Evolutionary conservation across 2,797 vertebrate genomes (phyloP), one percentile per base, ranked within the genome.

Genomic region (Amphiprion clarkii): DNA sequence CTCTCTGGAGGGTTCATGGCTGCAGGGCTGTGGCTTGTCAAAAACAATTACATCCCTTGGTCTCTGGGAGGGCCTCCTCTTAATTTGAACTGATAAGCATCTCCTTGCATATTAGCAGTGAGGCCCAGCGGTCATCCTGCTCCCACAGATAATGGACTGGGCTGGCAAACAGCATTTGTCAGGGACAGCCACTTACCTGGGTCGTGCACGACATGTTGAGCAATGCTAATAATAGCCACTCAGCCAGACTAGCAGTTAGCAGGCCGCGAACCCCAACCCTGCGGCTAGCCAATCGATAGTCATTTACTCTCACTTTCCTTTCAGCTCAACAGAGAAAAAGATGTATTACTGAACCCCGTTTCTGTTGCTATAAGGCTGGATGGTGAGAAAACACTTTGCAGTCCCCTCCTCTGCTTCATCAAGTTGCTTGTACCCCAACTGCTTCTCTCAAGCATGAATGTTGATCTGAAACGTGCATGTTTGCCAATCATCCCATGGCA

Each of bases 81-180:
- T 95, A 95, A 96, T 95, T 94, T 93, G 90, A 94, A 92, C 93
- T 93, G 94, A 96, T 95, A 95, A 95, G 94, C 94, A 95, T 95
- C 93, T 94, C 93, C 89, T 91, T 93, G 93, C 91, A 91, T 93
- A 93, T 95, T 95, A 95, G 93, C 91, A 81, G 89, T 40, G 88
- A 86, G 89, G 89, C 91, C 86, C 90, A 90, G 89, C 82, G 81
- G 92, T 92, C 90, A 87, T 87, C 82, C 86, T 72, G 84, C 86
- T 88, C 88, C 90, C 77, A 68, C 80, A 91, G 92, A 94, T 95
- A 94, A 95, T 91, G 84, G 90, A 92, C 89, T 90, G 80, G 86
- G 82, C 87, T 84, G 83, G 93, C 91, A 93, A 93, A 91, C 85
- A 91, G 90, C 88, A 92, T 94, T 94, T 92, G 89, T 92, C 88